A percentile compares a stretch with the other conserved stretches of the same genome.
phyloP scores from a whole-genome alignment of 1,140 invertebrate genomes.

The Pteromalus puparum region DNA sequence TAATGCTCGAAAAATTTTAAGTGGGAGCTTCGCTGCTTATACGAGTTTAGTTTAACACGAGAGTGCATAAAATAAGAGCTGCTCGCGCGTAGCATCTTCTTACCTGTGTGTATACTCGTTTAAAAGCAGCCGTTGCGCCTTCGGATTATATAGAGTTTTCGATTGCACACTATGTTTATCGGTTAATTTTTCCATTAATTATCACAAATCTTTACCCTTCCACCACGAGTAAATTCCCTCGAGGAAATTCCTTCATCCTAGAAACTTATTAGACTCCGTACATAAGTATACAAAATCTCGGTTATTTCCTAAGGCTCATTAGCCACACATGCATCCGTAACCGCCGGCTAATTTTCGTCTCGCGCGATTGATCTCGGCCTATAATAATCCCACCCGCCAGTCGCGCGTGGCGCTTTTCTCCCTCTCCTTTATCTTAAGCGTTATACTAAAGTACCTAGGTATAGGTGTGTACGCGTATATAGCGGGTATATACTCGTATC shows the following conservation, averaged over 20 bases:
- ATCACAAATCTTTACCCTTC: background rate
- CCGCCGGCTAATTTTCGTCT: constrained; percentile 53
- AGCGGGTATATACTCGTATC: background rate
- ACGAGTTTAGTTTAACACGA: constrained; percentile 16
- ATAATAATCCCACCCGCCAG: background rate
- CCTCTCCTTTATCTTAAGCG: constrained; percentile 24
- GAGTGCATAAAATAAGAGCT: constrained; percentile 21
- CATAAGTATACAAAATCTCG: background rate
- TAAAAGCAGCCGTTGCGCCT: background rate
- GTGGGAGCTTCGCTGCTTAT: background rate
- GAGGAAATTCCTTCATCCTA: no score
- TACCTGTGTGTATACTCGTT: background rate
- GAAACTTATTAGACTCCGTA: no score
- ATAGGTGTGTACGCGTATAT: background rate
- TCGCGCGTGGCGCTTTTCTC: constrained; percentile 49
- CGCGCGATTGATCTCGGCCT: constrained; percentile 34
- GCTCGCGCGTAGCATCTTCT: background rate
- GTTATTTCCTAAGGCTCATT: background rate
- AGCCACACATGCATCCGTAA: background rate
- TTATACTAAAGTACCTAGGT: background rate
- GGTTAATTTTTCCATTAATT: background rate
- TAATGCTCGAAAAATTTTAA: constrained; percentile 43
- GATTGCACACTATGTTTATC: background rate
- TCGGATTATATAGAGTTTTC: background rate
- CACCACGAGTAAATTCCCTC: no score